A percentile compares a stretch with the other conserved stretches of the same genome.
phyloP scores from a whole-genome alignment of 2,797 vertebrate species.

The Anguilla pacifica region DNA sequence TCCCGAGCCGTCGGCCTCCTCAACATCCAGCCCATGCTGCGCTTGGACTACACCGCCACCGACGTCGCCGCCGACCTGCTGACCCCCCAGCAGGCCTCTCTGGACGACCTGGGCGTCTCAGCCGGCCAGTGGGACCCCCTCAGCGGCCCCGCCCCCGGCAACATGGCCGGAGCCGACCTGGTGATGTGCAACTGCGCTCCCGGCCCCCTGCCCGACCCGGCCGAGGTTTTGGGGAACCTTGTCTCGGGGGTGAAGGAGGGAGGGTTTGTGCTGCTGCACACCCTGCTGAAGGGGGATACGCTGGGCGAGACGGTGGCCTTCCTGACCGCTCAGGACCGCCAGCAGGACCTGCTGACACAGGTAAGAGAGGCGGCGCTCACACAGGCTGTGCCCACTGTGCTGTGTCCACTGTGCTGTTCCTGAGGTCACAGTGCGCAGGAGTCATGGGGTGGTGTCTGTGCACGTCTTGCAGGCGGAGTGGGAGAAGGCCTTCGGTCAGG shows the following conservation, averaged over 20 bases:
- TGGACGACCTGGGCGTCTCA: conserved; percentile 70
- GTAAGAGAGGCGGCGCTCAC: conserved; percentile 60
- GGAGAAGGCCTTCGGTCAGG: conserved; percentile 75
- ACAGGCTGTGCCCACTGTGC: too few relatives aligned
- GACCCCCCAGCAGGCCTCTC: conserved; percentile 57
- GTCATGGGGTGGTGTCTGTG: neutral
- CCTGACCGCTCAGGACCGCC: conserved; percentile 70
- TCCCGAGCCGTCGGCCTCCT: conserved; percentile 76
- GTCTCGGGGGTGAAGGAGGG: conserved; percentile 76
- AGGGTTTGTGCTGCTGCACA: conserved; percentile 89
- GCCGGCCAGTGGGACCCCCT: conserved; percentile 83
- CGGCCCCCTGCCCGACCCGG: conserved; percentile 55
- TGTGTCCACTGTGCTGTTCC: neutral
- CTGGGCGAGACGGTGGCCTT: conserved; percentile 83
- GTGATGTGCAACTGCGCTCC: conserved; percentile 82
- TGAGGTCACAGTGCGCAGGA: neutral
- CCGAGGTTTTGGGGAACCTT: conserved; percentile 75
- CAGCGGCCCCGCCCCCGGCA: conserved; percentile 62
- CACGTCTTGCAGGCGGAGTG: conserved; percentile 76
- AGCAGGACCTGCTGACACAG: conserved; percentile 78
- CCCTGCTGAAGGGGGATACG: conserved; percentile 80
- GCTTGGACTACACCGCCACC: conserved; percentile 84
- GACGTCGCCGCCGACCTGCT: conserved; percentile 69
- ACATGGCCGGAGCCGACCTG: conserved; percentile 73
- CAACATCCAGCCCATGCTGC: conserved; percentile 82